Evolutionary conservation across 2,113 vertebrate genomes (phyloP), one percentile per base, ranked within the genome.

Genomic region (Aptenodytes forsteri): DNA sequence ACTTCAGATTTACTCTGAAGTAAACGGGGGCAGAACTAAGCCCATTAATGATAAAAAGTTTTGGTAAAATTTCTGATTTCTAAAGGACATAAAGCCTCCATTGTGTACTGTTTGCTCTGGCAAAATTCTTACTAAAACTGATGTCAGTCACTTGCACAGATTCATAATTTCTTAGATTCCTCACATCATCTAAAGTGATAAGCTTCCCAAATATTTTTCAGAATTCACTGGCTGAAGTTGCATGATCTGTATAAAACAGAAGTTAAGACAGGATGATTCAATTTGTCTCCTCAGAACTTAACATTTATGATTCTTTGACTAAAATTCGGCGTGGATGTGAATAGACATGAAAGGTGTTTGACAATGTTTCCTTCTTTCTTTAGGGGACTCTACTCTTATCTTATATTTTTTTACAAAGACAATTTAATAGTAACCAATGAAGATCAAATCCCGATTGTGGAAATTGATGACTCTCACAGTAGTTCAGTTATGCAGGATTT

Each of bases 371-470:
- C 93, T 96, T 97, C 96, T 97, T 92, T 85, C 95, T 97, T 98
- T 92, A 99, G 99, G 97, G 99, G 99, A 85, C 98, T 99, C 93
- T 99, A 99, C 98, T 98, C 98, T 98, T 99, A 98, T 99, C 98
- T 99, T 64, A 98, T 99, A 90, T 99, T 99, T 98, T 99, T 99
- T 98, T 99, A 99, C 95, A 99, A 99, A 96, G 99, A 99, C 98
- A 98, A 98, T 97, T 97, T 99, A 58, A 98, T 99, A 98, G 99
- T 99, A 96, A 99, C 99, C 70, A 99, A 99, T 26, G 99, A 99
- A 98, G 99, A 99, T 96, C 99, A 99, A 97, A 98, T 99, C 93
- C 99, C 99, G 71, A 99, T 99, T 70, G 99, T 99, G 98, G 99
- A 99, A 98, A 99, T 99, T 76, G 99, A 99, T 80, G 99, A 99